Conservation (phyloP, 2,113 vertebrate species). For the Pogona vitticeps region DNA sequence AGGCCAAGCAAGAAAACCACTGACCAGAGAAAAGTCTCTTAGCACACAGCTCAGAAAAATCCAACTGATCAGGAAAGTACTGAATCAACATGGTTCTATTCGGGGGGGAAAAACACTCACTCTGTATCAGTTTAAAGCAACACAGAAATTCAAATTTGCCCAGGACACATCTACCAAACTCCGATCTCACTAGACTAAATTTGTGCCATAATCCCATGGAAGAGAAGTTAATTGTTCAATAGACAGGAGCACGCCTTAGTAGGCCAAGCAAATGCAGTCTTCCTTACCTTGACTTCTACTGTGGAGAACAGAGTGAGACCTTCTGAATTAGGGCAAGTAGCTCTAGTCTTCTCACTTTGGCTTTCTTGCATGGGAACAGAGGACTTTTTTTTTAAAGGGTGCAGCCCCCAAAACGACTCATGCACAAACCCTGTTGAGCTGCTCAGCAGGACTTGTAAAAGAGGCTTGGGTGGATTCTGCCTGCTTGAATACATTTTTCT, state of each 20-base stretch:
- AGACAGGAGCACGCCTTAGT: background rate
- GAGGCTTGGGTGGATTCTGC: background rate
- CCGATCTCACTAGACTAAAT: background rate
- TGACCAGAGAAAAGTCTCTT: background rate
- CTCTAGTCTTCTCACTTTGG: background rate
- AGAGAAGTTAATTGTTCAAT: background rate
- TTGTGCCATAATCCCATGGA: background rate
- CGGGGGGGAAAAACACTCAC: background rate
- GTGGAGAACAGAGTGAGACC: background rate
- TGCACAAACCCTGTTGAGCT: background rate
- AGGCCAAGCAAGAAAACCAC: background rate
- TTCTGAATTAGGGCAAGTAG: background rate
- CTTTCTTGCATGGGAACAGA: background rate
- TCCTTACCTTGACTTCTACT: background rate
- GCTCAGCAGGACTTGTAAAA: background rate
- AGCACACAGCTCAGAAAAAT: background rate
- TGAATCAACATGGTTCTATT: background rate
- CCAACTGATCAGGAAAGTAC: background rate
- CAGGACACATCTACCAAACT: background rate
- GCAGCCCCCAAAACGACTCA: too few species aligned
- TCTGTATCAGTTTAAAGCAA: background rate
- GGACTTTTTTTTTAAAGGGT: background rate
- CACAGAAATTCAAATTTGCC: background rate
- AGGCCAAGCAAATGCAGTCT: background rate
- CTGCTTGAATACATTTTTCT: background rate